phyloP scores from a whole-genome alignment of 2,888 invertebrate species.

The Scelioninae gen. 2 region DNA sequence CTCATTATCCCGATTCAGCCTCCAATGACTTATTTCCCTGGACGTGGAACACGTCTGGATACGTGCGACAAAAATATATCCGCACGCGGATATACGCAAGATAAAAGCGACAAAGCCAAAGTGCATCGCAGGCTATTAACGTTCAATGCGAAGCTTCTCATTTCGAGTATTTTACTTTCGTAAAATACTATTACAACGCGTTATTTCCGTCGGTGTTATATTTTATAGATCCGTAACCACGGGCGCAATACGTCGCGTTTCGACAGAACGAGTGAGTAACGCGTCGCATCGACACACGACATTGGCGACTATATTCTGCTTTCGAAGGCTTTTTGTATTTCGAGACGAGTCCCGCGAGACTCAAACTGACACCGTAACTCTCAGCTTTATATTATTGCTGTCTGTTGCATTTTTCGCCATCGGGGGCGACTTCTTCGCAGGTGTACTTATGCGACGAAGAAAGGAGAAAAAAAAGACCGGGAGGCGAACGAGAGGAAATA shows the following conservation, averaged over 20 bases:
- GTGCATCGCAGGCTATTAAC: constrained; percentile 13
- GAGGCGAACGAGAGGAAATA: constrained; percentile 18
- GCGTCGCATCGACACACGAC: constrained; percentile 46
- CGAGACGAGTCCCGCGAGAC: constrained; percentile 44
- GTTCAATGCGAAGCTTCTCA: not conserved
- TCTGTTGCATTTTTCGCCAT: constrained; percentile 50
- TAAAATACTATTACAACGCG: constrained; percentile 25
- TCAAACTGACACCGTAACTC: constrained; percentile 49
- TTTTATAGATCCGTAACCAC: constrained; percentile 45
- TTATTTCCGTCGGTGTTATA: constrained; percentile 47
- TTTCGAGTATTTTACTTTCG: constrained; percentile 17
- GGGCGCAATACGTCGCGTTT: constrained; percentile 40
- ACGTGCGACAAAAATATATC: too few species aligned
- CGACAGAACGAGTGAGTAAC: constrained; percentile 47
- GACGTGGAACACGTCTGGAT: too few species aligned
- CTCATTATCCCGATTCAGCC: too few species aligned
- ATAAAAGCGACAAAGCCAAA: not conserved
- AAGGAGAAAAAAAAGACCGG: constrained; percentile 7
- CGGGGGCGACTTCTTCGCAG: constrained; percentile 33
- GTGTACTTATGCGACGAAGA: constrained; percentile 10
- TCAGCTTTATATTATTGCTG: constrained; percentile 52
- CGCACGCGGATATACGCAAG: not conserved
- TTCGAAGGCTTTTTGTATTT: constrained; percentile 52
- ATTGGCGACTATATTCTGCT: constrained; percentile 39
- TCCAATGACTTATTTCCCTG: too few species aligned